phyloP scores from a whole-genome alignment of 2,113 vertebrate genomes.

The Typhlomys cinereus region DNA sequence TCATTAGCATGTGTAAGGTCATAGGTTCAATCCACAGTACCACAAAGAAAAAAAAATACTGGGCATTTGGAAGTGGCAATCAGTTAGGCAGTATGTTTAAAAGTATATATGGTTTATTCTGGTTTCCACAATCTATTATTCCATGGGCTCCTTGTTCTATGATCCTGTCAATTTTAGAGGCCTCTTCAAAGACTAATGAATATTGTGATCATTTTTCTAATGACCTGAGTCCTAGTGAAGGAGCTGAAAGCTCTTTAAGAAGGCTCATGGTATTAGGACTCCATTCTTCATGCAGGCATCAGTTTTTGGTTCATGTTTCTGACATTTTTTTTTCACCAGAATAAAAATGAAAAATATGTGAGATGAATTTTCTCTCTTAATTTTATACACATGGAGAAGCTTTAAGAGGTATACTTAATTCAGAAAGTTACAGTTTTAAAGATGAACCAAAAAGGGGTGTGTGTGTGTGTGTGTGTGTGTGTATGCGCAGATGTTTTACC shows the following conservation, averaged over 20 bases:
- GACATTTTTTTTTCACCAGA: not conserved
- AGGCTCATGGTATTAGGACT: not conserved
- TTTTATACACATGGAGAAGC: not conserved
- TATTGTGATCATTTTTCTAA: not conserved
- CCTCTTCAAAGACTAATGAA: not conserved
- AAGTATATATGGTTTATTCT: not conserved
- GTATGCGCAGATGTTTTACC: too few species aligned
- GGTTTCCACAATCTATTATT: not conserved
- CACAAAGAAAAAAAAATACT: not conserved
- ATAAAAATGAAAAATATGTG: not conserved
- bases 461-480: too few species aligned
- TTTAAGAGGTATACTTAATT: conserved; percentile 15
- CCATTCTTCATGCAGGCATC: not conserved
- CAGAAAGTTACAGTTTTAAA: conserved; percentile 34
- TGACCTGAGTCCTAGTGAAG: not conserved
- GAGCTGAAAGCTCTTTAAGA: not conserved
- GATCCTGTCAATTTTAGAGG: not conserved
- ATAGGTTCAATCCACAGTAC: not conserved
- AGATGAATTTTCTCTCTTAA: not conserved
- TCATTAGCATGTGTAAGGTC: not conserved
- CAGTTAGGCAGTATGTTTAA: not conserved
- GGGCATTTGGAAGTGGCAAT: not conserved
- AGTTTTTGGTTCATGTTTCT: not conserved
- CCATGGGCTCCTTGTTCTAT: not conserved
- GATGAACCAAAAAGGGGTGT: too few species aligned